A percentile compares a stretch with the other conserved stretches of the same genome.
Conservation (phyloP, 2,113 vertebrate species). For the Sisor rabdophorus region DNA sequence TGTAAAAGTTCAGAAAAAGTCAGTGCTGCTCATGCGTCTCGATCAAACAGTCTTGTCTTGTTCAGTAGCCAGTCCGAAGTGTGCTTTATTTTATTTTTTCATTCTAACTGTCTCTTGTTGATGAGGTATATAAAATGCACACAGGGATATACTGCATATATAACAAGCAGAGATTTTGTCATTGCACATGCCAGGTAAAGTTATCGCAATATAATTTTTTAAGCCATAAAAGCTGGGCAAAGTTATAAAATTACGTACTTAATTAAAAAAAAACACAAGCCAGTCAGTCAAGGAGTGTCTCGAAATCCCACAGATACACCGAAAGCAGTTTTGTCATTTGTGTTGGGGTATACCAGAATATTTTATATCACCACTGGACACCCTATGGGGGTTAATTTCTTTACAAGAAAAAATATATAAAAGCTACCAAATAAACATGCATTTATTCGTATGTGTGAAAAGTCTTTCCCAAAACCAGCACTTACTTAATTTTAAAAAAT, state of each 20-base stretch:
- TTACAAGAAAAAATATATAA: background rate
- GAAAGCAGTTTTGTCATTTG: background rate
- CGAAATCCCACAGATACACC: background rate
- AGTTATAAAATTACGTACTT: background rate
- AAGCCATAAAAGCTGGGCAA: slow-evolving; percentile 51
- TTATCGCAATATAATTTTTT: slow-evolving; percentile 37
- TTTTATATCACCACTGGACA: background rate
- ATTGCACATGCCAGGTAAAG: slow-evolving; percentile 34
- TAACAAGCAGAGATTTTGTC: slow-evolving; percentile 36
- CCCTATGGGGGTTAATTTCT: background rate
- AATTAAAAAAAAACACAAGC: background rate
- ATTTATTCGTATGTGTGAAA: background rate
- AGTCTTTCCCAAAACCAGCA: background rate
- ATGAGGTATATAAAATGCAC: background rate
- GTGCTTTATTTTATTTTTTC: slow-evolving; percentile 31
- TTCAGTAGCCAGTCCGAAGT: slow-evolving; percentile 35
- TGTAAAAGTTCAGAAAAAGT: slow-evolving; percentile 19
- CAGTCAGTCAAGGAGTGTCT: background rate
- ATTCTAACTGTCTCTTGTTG: slow-evolving; percentile 9
- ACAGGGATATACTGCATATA: slow-evolving; percentile 30
- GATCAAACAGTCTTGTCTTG: slow-evolving; percentile 38
- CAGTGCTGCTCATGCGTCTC: background rate
- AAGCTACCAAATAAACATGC: background rate
- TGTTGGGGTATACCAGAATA: background rate
- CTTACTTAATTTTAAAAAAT: too few species aligned